A percentile compares a stretch with the other conserved stretches of the same genome.
phyloP scores from a whole-genome alignment of 2,113 vertebrate species.

The Stercorarius parasiticus region DNA sequence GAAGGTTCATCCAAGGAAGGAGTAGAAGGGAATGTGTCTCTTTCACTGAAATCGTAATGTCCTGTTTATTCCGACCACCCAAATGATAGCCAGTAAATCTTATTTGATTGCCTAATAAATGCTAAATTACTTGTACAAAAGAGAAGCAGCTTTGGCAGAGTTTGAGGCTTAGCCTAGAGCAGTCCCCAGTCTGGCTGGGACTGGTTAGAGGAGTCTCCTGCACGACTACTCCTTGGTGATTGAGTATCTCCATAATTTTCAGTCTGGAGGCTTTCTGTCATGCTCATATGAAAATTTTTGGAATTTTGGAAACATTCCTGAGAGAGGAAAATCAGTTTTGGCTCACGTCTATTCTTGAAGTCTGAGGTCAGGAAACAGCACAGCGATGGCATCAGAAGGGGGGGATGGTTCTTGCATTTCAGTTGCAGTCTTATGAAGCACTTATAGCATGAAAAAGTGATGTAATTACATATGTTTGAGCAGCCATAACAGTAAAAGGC shows the following conservation, averaged over 20 bases:
- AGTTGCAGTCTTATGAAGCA: neutral
- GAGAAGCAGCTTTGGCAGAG: neutral
- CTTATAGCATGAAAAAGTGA: neutral
- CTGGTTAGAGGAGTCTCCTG: neutral
- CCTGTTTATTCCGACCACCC: neutral
- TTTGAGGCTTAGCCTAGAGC: neutral
- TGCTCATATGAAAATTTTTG: neutral
- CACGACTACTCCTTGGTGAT: neutral
- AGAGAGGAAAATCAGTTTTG: neutral
- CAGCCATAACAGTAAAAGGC: neutral
- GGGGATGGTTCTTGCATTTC: neutral
- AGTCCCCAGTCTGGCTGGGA: neutral
- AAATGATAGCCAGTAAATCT: conserved; percentile 1
- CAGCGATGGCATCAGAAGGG: neutral
- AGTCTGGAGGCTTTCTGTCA: neutral
- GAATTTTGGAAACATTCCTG: neutral
- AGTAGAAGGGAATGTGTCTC: neutral
- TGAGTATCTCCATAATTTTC: neutral
- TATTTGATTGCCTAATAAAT: neutral
- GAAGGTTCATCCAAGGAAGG: neutral
- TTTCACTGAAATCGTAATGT: neutral
- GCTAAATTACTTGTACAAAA: neutral
- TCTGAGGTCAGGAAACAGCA: neutral
- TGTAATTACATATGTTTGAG: neutral
- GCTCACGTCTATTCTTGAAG: neutral